These are phyloP conservation scores for Bufo gargarizans DNA, from an alignment of 2,113 vertebrate species.

Conservation along the genomic window DNA sequence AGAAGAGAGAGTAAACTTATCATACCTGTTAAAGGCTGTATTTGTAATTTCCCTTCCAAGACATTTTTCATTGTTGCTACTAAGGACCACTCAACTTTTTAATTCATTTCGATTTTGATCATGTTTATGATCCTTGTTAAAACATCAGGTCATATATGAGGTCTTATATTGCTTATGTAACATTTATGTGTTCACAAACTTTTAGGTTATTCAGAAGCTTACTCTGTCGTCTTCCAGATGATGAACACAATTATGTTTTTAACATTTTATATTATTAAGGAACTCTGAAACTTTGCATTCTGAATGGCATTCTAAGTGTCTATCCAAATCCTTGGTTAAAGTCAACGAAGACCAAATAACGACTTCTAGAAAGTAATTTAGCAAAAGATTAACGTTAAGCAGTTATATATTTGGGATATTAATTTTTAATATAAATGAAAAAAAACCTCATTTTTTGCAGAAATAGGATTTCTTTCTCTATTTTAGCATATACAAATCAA, in stretches of 20 bases:
- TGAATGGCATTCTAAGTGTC: conserved; percentile 12
- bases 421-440: conserved; percentile 44
- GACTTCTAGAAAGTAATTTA: conserved; percentile 48
- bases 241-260: not conserved
- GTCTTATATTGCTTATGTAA: not conserved
- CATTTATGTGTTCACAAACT: not conserved
- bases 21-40: not conserved
- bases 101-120: not conserved
- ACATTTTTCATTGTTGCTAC: not conserved
- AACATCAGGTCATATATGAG: not conserved
- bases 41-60: not conserved
- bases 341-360: conserved; percentile 20
- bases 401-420: conserved; percentile 54
- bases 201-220: not conserved
- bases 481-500: not conserved
- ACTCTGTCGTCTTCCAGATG: not conserved
- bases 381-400: conserved; percentile 48
- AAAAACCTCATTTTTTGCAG: not conserved
- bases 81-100: not conserved
- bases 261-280: not conserved
- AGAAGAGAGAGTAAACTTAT: too few species aligned
- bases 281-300: not conserved
- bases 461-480: not conserved
- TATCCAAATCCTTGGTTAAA: conserved; percentile 35
- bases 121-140: not conserved